These are phyloP conservation scores for Andrena chrysosceles DNA, from an alignment of 2,888 invertebrate species.

Conservation along the genomic window DNA sequence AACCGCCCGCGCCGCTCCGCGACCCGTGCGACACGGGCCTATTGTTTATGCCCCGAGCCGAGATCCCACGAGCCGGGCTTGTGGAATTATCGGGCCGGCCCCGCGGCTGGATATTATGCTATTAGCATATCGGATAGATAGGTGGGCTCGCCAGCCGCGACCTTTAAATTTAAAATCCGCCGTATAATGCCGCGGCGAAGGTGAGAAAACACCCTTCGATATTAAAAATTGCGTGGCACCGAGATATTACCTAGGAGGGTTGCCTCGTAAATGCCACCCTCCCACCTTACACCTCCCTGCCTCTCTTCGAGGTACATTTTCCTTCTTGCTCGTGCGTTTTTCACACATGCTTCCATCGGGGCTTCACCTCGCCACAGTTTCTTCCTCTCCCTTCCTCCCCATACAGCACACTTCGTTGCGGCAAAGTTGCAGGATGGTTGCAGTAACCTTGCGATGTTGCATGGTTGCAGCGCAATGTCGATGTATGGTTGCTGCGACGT, in stretches of 20 bases:
- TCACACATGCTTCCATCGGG: conserved; percentile 4
- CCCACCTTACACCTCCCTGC: conserved; percentile 12
- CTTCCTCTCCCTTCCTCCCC: not conserved
- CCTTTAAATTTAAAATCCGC: conserved; percentile 81
- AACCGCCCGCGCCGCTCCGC: not conserved
- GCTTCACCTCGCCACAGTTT: not conserved
- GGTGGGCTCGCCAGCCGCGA: conserved; percentile 74
- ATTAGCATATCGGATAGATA: conserved; percentile 82
- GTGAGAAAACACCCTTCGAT: conserved; percentile 84
- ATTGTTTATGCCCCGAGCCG: conserved; percentile 59
- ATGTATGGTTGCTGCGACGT: no score
- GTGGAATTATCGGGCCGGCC: conserved; percentile 70
- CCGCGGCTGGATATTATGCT: conserved; percentile 75
- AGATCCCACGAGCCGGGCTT: conserved; percentile 62
- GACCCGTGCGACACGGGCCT: conserved; percentile 28
- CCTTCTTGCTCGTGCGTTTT: not conserved
- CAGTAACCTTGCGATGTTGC: no score
- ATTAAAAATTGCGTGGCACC: conserved; percentile 83
- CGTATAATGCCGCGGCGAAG: conserved; percentile 78
- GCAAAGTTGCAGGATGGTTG: no score
- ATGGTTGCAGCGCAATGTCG: no score
- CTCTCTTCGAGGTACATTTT: not conserved
- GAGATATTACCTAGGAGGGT: conserved; percentile 76
- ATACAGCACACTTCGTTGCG: no score
- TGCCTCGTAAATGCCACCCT: conserved; percentile 52